A percentile compares a stretch with the other conserved stretches of the same genome.
Evolutionary conservation across 2,888 invertebrate species (phyloP).

Genomic region (Drosophila hawaiiensis): DNA sequence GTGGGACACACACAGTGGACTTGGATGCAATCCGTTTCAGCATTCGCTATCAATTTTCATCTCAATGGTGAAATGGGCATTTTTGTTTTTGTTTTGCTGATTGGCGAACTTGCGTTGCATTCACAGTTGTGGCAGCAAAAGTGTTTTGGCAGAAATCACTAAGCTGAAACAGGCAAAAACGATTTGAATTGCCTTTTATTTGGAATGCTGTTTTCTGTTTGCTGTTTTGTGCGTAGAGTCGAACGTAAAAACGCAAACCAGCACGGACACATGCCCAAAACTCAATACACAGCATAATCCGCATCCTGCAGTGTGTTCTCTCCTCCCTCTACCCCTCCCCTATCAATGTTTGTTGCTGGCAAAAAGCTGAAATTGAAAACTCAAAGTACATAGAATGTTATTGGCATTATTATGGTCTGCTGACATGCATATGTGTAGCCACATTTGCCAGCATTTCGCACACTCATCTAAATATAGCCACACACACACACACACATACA

Average conservation of each 20-base stretch:
- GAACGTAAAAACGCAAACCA: slow-evolving; percentile 33
- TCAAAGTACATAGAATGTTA: slow-evolving; percentile 70
- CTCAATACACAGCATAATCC: slow-evolving; percentile 49
- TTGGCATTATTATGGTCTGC: slow-evolving; percentile 66
- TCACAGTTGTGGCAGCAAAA: background rate
- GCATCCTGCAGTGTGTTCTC: background rate
- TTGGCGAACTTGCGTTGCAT: slow-evolving; percentile 10
- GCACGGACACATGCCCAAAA: slow-evolving; percentile 33
- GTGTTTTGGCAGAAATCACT: slow-evolving; percentile 13
- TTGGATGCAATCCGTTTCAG: slow-evolving; percentile 24
- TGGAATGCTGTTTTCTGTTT: slow-evolving; percentile 13
- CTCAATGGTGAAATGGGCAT: slow-evolving; percentile 18
- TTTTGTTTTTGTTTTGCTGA: slow-evolving; percentile 28
- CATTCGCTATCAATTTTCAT: slow-evolving; percentile 51
- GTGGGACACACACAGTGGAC: background rate
- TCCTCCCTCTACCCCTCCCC: background rate
- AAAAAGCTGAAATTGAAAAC: slow-evolving; percentile 76
- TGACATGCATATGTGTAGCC: slow-evolving; percentile 52
- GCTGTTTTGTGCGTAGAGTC: slow-evolving; percentile 11
- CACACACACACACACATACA: slow-evolving; percentile 3
- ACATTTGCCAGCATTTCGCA: slow-evolving; percentile 53
- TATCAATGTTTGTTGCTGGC: slow-evolving; percentile 4
- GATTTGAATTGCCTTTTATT: slow-evolving; percentile 35
- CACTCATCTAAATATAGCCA: slow-evolving; percentile 12
- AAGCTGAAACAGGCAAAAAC: slow-evolving; percentile 44